Percentiles rank a stretch among this genome's conserved stretches.
These are phyloP conservation scores for Phocoena sinus DNA, from an alignment of 2,113 vertebrate species.

Conservation along the genomic window DNA sequence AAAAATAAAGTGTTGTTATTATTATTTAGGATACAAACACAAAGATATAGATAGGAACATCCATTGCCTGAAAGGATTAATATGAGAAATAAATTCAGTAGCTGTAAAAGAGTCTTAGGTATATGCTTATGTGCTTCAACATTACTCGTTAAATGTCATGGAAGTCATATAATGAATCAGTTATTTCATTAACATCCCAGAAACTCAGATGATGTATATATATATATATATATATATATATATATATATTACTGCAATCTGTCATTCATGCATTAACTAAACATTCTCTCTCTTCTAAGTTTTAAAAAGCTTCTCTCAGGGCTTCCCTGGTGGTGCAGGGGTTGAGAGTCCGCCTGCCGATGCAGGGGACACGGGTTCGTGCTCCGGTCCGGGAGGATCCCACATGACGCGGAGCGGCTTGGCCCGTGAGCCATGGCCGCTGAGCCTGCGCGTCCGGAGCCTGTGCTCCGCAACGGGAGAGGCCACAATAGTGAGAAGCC, in stretches of 20 bases:
- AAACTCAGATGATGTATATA: not conserved
- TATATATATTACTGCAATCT: not conserved
- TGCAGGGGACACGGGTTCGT: too few species aligned
- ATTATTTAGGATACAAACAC: not conserved
- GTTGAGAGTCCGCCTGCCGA: too few species aligned
- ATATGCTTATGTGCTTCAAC: not conserved
- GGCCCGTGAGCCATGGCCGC: too few species aligned
- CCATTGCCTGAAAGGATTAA: not conserved
- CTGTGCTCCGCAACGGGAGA: too few species aligned
- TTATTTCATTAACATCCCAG: not conserved
- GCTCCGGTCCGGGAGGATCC: too few species aligned
- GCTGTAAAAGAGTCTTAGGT: not conserved
- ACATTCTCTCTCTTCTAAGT: not conserved
- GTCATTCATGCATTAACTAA: not conserved
- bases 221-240: not conserved
- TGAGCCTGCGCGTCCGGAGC: too few species aligned
- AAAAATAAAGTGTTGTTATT: not conserved
- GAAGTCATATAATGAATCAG: not conserved
- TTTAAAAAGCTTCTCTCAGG: not conserved
- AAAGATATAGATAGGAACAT: not conserved
- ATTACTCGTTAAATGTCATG: not conserved
- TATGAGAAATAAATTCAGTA: not conserved
- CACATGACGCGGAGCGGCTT: rapidly evolving
- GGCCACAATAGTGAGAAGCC: too few species aligned
- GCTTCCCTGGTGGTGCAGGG: too few species aligned